These are phyloP conservation scores for Daboia siamensis DNA, from an alignment of 2,113 vertebrate genomes.

Conservation along the genomic window DNA sequence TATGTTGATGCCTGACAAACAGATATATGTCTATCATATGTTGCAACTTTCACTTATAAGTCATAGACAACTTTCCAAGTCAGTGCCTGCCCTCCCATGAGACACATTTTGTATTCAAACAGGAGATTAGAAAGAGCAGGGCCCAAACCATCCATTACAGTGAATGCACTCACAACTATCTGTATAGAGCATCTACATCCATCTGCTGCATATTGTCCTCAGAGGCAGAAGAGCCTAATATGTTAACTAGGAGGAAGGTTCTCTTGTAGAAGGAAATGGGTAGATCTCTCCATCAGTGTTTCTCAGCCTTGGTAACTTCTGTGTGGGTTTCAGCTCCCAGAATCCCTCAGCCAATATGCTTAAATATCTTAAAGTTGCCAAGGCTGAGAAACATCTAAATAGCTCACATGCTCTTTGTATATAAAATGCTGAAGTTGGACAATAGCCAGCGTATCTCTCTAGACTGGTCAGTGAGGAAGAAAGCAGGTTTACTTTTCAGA, in stretches of 20 bases:
- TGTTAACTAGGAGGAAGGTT: background rate
- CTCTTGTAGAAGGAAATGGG: background rate
- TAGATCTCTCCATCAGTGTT: background rate
- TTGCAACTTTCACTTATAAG: background rate
- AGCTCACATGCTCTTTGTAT: background rate
- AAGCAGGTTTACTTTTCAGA: background rate
- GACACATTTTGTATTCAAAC: background rate
- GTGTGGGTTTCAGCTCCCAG: too few relatives aligned
- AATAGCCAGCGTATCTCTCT: background rate
- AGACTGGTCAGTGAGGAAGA: background rate
- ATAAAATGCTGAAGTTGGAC: background rate
- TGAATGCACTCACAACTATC: background rate
- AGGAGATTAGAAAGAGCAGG: background rate
- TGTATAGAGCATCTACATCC: background rate
- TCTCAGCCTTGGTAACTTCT: background rate
- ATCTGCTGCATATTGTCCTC: background rate
- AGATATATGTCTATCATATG: background rate
- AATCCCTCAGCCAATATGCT: too few relatives aligned
- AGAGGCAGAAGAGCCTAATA: background rate
- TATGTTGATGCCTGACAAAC: constrained; percentile 9
- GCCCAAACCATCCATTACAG: background rate
- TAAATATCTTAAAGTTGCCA: too few relatives aligned
- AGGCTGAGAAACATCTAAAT: background rate
- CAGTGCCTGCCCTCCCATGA: background rate
- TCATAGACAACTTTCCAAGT: background rate